Evolutionary conservation across 2,888 invertebrate species (phyloP).

Genomic region (Venusia cambrica): DNA sequence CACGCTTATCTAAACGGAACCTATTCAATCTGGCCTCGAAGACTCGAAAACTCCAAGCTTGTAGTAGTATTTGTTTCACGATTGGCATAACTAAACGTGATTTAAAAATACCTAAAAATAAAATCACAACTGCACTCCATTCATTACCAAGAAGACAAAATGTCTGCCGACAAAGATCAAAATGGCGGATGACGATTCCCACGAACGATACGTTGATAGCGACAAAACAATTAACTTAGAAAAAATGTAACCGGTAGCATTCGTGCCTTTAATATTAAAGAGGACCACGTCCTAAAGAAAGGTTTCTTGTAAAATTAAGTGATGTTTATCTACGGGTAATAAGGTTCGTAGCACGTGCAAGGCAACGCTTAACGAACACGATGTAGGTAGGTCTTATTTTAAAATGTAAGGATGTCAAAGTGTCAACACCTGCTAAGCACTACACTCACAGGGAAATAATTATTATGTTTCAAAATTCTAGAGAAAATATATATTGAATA

Average conservation of each 20-base stretch:
- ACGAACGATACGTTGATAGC: conserved; percentile 69
- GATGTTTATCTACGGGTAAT: conserved; percentile 69
- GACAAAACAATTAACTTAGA: conserved; percentile 72
- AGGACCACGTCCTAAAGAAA: conserved; percentile 59
- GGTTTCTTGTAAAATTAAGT: conserved; percentile 72
- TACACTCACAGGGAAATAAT: too few species aligned
- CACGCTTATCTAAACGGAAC: too few species aligned
- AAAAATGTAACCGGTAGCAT: conserved; percentile 71
- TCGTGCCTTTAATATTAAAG: conserved; percentile 72
- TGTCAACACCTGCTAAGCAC: conserved; percentile 6
- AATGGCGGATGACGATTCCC: conserved; percentile 69
- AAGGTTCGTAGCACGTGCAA: conserved; percentile 70
- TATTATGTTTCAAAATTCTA: too few species aligned
- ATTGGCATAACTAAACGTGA: not conserved
- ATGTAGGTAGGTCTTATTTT: conserved; percentile 14
- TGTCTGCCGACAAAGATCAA: conserved; percentile 60
- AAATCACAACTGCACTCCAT: conserved; percentile 45
- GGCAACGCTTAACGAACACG: conserved; percentile 14
- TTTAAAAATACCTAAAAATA: conserved; percentile 2
- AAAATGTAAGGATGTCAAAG: conserved; percentile 7
- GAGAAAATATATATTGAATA: too few species aligned
- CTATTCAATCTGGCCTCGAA: too few species aligned
- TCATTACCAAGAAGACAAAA: conserved; percentile 68
- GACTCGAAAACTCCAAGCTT: too few species aligned
- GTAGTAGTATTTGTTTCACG: too few species aligned